phyloP scores from a whole-genome alignment of 1,140 invertebrate species.

The Chionoecetes opilio region DNA sequence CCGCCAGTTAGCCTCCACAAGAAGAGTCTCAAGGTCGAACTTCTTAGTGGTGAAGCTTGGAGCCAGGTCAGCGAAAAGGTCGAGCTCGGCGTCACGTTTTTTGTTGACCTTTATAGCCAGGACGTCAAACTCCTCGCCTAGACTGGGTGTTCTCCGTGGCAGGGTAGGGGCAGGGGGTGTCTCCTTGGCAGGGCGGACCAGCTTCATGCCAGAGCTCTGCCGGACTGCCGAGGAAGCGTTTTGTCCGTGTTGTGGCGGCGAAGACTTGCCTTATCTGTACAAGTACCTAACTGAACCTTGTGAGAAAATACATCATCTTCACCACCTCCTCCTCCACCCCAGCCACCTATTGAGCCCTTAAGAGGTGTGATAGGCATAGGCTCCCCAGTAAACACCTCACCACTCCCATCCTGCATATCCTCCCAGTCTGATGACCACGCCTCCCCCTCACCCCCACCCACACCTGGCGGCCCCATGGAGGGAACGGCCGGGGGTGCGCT shows the following conservation, averaged over 20 bases:
- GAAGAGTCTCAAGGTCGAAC: slow-evolving; percentile 72
- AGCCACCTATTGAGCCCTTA: not conserved
- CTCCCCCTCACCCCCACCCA: slow-evolving; percentile 49
- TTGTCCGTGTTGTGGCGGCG: not conserved
- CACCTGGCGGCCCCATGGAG: not conserved
- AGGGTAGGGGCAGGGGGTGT: not conserved
- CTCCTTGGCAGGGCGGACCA: not conserved
- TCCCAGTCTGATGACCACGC: slow-evolving; percentile 78
- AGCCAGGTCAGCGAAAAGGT: slow-evolving; percentile 70
- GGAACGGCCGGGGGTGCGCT: not conserved
- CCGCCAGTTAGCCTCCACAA: slow-evolving; percentile 65
- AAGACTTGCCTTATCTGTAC: not conserved
- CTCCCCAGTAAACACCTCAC: not conserved
- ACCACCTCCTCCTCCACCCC: not conserved
- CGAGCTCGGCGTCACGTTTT: slow-evolving; percentile 69
- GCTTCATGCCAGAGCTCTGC: slow-evolving; percentile 72
- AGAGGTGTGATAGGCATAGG: not conserved
- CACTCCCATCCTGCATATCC: slow-evolving; percentile 65
- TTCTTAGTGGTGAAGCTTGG: slow-evolving; percentile 73
- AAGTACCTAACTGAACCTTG: not conserved
- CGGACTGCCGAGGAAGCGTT: not conserved
- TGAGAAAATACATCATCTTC: not conserved
- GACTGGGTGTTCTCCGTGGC: slow-evolving; percentile 48
- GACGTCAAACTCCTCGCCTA: slow-evolving; percentile 75
- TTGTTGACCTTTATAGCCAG: slow-evolving; percentile 78